Conservation (phyloP, 2,113 vertebrate species). For the Oreochromis tanganicae region DNA sequence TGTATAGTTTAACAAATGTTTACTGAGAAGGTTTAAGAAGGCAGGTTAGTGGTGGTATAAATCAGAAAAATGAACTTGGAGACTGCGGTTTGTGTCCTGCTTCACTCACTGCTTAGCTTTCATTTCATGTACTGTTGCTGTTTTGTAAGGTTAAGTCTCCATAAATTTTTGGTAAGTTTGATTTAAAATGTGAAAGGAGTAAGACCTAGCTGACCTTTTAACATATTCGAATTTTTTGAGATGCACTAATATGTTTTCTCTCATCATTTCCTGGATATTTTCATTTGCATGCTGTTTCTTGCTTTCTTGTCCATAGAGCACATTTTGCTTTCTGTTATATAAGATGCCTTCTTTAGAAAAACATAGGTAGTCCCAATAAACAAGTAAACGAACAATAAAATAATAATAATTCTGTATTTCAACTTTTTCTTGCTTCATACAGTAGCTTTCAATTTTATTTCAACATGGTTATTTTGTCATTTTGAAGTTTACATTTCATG, state of each 20-base stretch:
- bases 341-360: not conserved
- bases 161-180: not conserved
- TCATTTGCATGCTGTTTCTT: rapidly evolving
- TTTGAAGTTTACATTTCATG: not conserved
- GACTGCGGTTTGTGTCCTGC: not conserved
- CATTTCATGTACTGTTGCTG: rapidly evolving
- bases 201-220: not conserved
- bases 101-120: not conserved
- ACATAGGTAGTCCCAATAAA: not conserved
- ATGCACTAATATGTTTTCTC: not conserved
- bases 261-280: not conserved
- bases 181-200: not conserved
- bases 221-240: rapidly evolving
- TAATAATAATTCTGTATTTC: not conserved
- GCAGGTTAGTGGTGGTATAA: not conserved
- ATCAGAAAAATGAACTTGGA: not conserved
- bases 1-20: not conserved
- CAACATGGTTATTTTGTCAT: not conserved
- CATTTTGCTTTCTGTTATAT: not conserved
- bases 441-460: not conserved
- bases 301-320: not conserved
- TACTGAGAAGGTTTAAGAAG: not conserved
- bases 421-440: not conserved
- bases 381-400: not conserved
- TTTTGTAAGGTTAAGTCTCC: not conserved